These are phyloP conservation scores for Ibidorhyncha struthersii DNA, from an alignment of 2,113 vertebrate genomes.

Conservation along the genomic window DNA sequence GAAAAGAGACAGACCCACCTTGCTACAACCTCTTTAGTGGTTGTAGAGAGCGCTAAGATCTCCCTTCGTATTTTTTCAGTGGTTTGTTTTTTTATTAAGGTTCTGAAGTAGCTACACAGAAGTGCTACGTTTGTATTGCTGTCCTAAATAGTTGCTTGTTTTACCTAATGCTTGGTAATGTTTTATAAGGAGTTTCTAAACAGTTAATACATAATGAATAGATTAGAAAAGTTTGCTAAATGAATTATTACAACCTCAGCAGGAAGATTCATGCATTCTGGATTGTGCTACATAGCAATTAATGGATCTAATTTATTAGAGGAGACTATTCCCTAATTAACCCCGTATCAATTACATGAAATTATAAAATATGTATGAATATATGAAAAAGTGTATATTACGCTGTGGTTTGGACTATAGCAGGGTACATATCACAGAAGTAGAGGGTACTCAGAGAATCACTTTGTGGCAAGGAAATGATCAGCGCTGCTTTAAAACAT, in stretches of 20 bases:
- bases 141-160: not conserved
- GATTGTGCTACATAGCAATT: not conserved
- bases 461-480: not conserved
- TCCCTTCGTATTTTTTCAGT: not conserved
- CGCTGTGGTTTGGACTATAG: rapidly evolving
- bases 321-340: not conserved
- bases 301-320: not conserved
- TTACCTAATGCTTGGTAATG: not conserved
- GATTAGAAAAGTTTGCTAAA: not conserved
- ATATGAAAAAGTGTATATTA: not conserved
- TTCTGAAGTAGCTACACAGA: not conserved
- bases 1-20: not conserved
- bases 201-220: not conserved
- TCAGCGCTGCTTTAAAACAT: not conserved
- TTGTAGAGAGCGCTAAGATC: not conserved
- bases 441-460: not conserved
- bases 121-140: not conserved
- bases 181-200: not conserved
- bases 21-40: not conserved
- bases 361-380: not conserved
- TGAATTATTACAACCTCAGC: not conserved
- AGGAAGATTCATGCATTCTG: not conserved
- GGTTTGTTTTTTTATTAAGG: not conserved
- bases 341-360: not conserved
- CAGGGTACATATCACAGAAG: not conserved